Base-by-base conservation (phyloP, 2,113 vertebrate genomes). In the Phrynosoma blainvillii region DNA sequence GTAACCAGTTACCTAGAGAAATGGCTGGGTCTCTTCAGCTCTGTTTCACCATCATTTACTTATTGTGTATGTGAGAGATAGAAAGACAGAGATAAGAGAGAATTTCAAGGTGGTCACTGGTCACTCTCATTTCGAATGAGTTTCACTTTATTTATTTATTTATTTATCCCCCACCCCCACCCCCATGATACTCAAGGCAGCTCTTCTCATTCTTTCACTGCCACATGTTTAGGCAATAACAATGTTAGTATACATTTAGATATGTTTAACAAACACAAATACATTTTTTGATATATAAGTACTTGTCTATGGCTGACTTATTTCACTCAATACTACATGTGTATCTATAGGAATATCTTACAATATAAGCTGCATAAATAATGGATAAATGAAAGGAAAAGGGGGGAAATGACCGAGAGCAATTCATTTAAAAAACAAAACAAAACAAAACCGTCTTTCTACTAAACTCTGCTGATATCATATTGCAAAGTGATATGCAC, bases 381-480 rank as follows among this genome's bases (percentile, higher is more conserved):
- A 77, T 16, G 23, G 36, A 56, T 25, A 59, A 74, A 87, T 10
- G 12, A 79, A 88, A 12, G 42, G 23, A 25, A 77, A 82, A 54
- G n/a, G 66, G 76, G 2, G 76, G 2, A 4, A 54, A 70, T 68
- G 59, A 77, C 42, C 68, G 10, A 76, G 47, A 81, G 11, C 11
- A 18, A 27, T 68, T n/a, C 40, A 32, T 68, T 82, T 6, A 25
- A 68, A 30, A 65, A 2, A 90, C 27, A 36, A 36, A 2, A 90
- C 27, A 36, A 36, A 36, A 36, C 36, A 36, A 36, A 36, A 36
- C 13, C 16, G 13, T 87, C 91, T 11, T 90, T 92, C 91, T 70
- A 90, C 91, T 91, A 87, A 59, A 52, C 30, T 84, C 1, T 79
- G 2, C 32, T 85, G 87, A 65, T 32, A 85, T n/a, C 76, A 75